A percentile compares a stretch with the other conserved stretches of the same genome.
phyloP scores from a whole-genome alignment of 2,113 vertebrate genomes.

The Martes martes region DNA sequence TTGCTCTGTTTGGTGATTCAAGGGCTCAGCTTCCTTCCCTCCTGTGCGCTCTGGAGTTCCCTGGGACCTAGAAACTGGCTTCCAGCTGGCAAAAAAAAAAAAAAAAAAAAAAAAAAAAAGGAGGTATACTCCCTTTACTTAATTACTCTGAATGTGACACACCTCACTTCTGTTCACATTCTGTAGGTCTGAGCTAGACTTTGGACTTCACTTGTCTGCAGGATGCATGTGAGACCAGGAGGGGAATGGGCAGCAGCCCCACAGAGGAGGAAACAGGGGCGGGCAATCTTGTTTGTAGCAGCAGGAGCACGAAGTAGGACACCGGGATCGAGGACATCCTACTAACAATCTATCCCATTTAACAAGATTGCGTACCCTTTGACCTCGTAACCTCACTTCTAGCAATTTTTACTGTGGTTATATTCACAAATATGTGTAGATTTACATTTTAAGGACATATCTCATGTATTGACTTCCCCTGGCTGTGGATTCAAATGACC shows the following conservation, averaged over 20 bases:
- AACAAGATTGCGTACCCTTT: neutral
- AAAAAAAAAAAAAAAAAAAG: no score
- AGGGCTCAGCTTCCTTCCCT: neutral
- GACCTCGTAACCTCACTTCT: neutral
- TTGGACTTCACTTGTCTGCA: neutral
- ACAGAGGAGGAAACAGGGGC: neutral
- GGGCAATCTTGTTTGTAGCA: neutral
- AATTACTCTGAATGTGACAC: neutral
- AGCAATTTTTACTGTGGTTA: neutral
- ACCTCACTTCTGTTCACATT: neutral
- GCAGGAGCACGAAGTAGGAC: neutral
- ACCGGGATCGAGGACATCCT: neutral
- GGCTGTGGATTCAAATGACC: neutral
- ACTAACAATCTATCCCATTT: neutral
- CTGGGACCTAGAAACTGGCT: neutral
- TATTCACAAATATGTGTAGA: neutral
- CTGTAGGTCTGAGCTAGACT: neutral
- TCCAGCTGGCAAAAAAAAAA: neutral
- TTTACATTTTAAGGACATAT: neutral
- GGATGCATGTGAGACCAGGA: neutral
- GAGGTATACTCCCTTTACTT: neutral
- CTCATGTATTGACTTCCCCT: neutral
- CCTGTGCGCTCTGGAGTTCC: neutral
- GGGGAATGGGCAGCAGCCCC: neutral
- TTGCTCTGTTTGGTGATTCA: neutral